Base-by-base conservation (phyloP, 2,888 invertebrate genomes). In the Pristionchus entomophagus region DNA sequence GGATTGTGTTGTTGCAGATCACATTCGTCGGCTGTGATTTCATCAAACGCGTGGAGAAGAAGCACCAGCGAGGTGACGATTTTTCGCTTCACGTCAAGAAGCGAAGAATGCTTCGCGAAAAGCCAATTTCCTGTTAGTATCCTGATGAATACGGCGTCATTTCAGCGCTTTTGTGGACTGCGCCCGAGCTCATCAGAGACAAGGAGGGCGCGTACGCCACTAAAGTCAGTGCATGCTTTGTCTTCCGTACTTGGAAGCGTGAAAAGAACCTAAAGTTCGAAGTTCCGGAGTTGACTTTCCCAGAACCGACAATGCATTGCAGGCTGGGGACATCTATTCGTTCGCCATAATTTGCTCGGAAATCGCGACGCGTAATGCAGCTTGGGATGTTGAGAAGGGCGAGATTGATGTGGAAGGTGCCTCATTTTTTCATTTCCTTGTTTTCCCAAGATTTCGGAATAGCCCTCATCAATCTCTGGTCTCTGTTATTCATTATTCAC, bases 81-180 rank as follows among this genome's bases (percentile, higher is more conserved):
- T 69, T 6, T 22, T 38, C 32, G 19, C 38, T 35, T 65, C 12
- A 17, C 35, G 10, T 5, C n/a, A 41, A 73, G n/a, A 19, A 22
- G 17, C 10, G 12, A 32, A 4, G 14, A 26, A 65, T 65, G 14
- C 17, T 5, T 56, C n/a, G 56, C n/a, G n/a, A n/a, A 56, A 17
- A 8, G 5, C 19, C 56, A 56, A 22, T 17, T 17, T n/a, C 19
- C n/a, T 56, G 56, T 22, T 45, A 45, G 45, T 10, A 45, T 45
- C 8, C 45, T 6, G 45, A 45, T 45, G 45, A 10, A 10, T 45
- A 10, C 45, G 45, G 45, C 14, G 6, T 32, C 32, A 6, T 22
- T 90, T 53, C 38, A 90, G 91, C 89, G 17, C 77, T 91, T 22
- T 86, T 91, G 3, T 91, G 91, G 91, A 91, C 90, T 14, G 90